Evolutionary conservation across 2,113 vertebrate species (phyloP).

Genomic region (Caretta caretta): DNA sequence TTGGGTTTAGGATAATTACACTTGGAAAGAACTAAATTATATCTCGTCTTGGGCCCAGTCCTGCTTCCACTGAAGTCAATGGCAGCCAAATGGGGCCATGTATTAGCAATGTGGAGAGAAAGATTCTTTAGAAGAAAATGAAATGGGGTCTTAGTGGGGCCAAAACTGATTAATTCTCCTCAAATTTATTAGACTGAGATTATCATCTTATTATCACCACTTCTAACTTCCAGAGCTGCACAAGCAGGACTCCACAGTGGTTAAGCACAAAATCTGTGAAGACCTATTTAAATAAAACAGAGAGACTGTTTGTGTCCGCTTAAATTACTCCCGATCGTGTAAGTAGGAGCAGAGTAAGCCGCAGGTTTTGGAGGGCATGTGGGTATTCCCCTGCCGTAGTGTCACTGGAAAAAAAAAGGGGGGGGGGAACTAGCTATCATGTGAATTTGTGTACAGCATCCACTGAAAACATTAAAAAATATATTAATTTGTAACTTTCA

Average conservation of each 20-base stretch:
- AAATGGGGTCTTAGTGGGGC: background rate
- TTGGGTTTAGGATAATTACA: slow-evolving; percentile 18
- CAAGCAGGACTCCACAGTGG: background rate
- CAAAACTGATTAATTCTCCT: background rate
- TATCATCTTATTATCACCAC: background rate
- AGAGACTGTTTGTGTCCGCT: background rate
- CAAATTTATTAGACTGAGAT: background rate
- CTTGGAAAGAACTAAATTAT: slow-evolving; percentile 3
- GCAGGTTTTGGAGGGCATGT: background rate
- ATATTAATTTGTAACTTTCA: background rate
- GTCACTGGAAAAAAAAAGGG: background rate
- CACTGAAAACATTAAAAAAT: background rate
- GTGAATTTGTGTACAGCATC: background rate
- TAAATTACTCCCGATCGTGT: background rate
- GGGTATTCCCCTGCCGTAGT: background rate
- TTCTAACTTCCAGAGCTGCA: background rate
- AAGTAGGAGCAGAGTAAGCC: background rate
- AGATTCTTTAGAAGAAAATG: background rate
- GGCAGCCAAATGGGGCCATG: background rate
- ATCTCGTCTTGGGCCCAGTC: background rate
- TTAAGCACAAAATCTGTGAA: background rate
- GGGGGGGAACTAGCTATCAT: background rate
- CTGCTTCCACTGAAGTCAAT: background rate
- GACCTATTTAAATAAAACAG: background rate
- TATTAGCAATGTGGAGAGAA: background rate